These are phyloP conservation scores for Sinopyrophorus schimmeli DNA, from an alignment of 2,888 invertebrate species.

Conservation along the genomic window DNA sequence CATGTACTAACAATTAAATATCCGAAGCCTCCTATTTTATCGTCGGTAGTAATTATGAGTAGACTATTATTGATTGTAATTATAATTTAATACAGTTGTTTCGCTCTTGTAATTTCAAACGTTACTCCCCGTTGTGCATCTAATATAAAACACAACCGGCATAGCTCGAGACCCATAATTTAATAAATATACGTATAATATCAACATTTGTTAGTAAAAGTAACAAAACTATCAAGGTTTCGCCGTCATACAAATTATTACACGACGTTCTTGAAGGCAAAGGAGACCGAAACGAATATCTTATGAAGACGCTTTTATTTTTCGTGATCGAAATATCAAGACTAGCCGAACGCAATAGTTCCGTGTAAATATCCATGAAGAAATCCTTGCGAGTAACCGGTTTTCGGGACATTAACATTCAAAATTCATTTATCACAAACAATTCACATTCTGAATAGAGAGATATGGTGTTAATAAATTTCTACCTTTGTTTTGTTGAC, in stretches of 20 bases:
- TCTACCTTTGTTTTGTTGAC: conserved; percentile 16
- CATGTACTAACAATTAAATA: too few species aligned
- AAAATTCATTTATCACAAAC: conserved; percentile 18
- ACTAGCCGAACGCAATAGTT: conserved; percentile 9
- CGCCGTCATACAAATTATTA: conserved; percentile 19
- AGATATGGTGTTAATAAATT: conserved; percentile 15
- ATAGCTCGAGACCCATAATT: conserved; percentile 2
- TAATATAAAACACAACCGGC: too few species aligned
- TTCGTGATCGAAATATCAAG: conserved; percentile 22
- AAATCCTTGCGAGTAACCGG: conserved; percentile 11
- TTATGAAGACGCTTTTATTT: conserved; percentile 18
- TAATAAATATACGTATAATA: conserved; percentile 5
- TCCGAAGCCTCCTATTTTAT: too few species aligned
- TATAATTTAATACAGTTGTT: too few species aligned
- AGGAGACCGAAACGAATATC: conserved; percentile 18
- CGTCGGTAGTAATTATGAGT: too few species aligned
- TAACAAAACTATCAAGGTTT: conserved; percentile 12
- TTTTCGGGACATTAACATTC: conserved; percentile 17
- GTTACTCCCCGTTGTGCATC: too few species aligned
- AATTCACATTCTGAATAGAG: conserved; percentile 18
- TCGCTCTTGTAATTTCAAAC: too few species aligned
- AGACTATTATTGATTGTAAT: too few species aligned
- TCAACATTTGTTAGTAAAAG: neutral
- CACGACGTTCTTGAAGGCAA: conserved; percentile 14
- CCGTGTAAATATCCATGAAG: conserved; percentile 13